These are phyloP conservation scores for Oeneis ivallda DNA, from an alignment of 2,888 invertebrate species.

Conservation along the genomic window DNA sequence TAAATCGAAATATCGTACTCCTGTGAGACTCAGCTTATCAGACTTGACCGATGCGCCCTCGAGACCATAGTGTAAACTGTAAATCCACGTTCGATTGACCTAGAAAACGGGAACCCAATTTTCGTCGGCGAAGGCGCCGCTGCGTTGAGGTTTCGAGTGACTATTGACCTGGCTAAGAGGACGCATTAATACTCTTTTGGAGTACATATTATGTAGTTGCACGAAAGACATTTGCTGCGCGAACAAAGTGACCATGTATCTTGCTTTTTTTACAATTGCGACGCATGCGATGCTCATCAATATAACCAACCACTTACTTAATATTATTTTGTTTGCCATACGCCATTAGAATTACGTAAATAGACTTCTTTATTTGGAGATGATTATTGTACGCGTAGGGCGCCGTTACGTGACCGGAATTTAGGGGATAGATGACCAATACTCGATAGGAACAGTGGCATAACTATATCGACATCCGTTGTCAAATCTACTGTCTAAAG, in stretches of 20 bases:
- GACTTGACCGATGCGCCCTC: too few relatives aligned
- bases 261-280: too few relatives aligned
- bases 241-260: too few relatives aligned
- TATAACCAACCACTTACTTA: not conserved
- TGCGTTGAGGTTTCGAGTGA: not conserved
- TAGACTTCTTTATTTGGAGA: conserved; percentile 55
- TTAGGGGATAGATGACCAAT: conserved; percentile 30
- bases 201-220: too few relatives aligned
- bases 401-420: conserved; percentile 57
- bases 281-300: conserved; percentile 5
- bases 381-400: conserved; percentile 52
- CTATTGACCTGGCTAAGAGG: not conserved
- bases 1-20: too few relatives aligned
- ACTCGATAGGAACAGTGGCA: conserved; percentile 30
- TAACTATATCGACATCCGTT: conserved; percentile 35
- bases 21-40: too few relatives aligned
- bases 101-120: too few relatives aligned
- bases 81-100: too few relatives aligned
- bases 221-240: too few relatives aligned
- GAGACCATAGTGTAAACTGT: too few relatives aligned
- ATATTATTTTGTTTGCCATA: conserved; percentile 14
- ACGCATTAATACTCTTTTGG: not conserved
- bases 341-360: conserved; percentile 20
- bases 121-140: too few relatives aligned
- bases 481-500: conserved; percentile 41